Conservation (phyloP, 2,113 vertebrate species). For the Trogon surrucura region DNA sequence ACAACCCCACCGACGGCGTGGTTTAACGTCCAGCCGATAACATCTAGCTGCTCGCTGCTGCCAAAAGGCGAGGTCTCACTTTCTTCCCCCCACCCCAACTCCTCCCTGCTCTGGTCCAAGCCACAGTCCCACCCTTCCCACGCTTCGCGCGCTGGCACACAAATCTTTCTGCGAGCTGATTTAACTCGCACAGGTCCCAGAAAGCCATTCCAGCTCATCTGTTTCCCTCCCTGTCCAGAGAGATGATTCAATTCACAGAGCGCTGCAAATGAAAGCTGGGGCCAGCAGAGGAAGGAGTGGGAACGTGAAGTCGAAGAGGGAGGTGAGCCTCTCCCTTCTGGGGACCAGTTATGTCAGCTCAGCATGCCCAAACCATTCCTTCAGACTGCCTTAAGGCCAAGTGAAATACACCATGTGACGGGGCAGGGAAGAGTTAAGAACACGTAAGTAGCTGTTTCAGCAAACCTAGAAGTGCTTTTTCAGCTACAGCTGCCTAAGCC, state of each 20-base stretch:
- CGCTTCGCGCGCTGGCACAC: not conserved
- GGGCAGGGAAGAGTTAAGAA: slow-evolving; percentile 6
- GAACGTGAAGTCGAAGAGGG: not conserved
- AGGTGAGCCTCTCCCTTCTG: slow-evolving; percentile 39
- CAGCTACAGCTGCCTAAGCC: not conserved
- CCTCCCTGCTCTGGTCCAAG: slow-evolving; percentile 10
- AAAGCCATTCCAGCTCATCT: not conserved
- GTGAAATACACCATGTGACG: not conserved
- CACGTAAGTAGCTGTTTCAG: not conserved
- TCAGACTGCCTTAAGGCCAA: not conserved
- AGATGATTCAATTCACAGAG: slow-evolving; percentile 11
- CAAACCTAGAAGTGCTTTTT: not conserved
- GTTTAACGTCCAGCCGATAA: slow-evolving; percentile 23
- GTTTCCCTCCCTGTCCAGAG: not conserved
- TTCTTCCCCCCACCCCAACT: not conserved
- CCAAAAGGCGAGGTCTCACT: slow-evolving; percentile 38
- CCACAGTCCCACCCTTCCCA: slow-evolving; percentile 26
- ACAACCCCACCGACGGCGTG: not conserved
- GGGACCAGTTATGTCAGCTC: not conserved
- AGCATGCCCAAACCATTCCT: not conserved
- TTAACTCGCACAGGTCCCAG: not conserved
- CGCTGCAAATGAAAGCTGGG: not conserved
- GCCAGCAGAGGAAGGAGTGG: not conserved
- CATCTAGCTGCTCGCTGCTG: not conserved
- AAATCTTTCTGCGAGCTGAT: not conserved